Percentiles rank a stretch among this genome's conserved stretches.
phyloP scores from a whole-genome alignment of 1,140 invertebrate genomes.

The Drosophila simulans region DNA sequence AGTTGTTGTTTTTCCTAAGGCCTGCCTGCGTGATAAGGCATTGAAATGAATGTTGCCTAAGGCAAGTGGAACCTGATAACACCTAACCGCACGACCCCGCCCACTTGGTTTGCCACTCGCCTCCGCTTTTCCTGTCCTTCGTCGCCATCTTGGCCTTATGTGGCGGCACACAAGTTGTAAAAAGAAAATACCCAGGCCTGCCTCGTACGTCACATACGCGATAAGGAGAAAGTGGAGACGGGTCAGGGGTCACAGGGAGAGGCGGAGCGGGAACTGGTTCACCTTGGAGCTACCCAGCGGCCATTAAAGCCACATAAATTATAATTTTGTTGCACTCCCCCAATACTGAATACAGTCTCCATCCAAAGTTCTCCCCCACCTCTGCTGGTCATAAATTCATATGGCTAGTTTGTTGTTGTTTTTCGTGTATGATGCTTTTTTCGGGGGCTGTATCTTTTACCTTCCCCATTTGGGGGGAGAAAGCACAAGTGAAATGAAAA shows the following conservation, averaged over 20 bases:
- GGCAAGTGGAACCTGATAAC: slow-evolving; percentile 68
- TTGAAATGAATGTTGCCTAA: slow-evolving; percentile 81
- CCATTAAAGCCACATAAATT: slow-evolving; percentile 83
- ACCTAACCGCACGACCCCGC: slow-evolving; percentile 46
- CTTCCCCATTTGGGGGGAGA: slow-evolving; percentile 9
- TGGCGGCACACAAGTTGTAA: slow-evolving; percentile 30
- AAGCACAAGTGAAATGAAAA: slow-evolving; percentile 58
- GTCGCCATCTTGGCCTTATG: slow-evolving; percentile 15
- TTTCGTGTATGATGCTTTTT: slow-evolving; percentile 18
- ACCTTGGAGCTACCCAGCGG: slow-evolving; percentile 60
- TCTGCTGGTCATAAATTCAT: slow-evolving; percentile 73
- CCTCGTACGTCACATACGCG: slow-evolving; percentile 42
- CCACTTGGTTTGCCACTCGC: slow-evolving; percentile 16
- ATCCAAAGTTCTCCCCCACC: slow-evolving; percentile 21
- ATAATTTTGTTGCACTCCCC: slow-evolving; percentile 78
- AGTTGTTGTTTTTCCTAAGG: slow-evolving; percentile 66
- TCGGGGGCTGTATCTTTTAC: slow-evolving; percentile 26
- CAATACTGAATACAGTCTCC: background rate
- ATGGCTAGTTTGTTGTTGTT: slow-evolving; percentile 72
- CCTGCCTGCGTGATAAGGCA: slow-evolving; percentile 73
- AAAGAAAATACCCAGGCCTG: slow-evolving; percentile 41
- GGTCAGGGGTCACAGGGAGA: background rate
- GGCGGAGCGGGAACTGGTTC: slow-evolving; percentile 8
- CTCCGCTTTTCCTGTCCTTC: slow-evolving; percentile 10
- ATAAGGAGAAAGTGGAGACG: slow-evolving; percentile 42